These are phyloP conservation scores for Drosophila pseudotakahashii DNA, from an alignment of 2,888 invertebrate species.

Conservation along the genomic window DNA sequence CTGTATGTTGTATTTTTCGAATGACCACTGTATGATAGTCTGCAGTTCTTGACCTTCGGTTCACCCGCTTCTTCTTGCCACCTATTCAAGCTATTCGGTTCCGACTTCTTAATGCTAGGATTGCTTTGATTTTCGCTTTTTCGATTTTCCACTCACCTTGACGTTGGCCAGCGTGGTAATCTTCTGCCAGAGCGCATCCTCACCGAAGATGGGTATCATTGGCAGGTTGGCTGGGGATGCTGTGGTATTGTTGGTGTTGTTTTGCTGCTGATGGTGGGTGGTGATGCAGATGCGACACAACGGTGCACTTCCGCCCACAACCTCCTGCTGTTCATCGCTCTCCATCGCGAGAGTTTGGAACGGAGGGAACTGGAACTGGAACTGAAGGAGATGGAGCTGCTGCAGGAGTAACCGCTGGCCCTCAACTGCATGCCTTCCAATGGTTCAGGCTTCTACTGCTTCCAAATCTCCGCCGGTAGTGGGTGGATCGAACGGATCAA, in stretches of 20 bases:
- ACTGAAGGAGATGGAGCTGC: slow-evolving; percentile 27
- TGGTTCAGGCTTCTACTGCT: slow-evolving; percentile 16
- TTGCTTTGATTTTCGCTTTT: not conserved
- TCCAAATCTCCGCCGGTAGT: not conserved
- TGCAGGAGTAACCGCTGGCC: slow-evolving; percentile 67
- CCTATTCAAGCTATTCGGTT: not conserved
- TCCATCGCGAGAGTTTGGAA: slow-evolving; percentile 24
- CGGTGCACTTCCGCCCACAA: slow-evolving; percentile 38
- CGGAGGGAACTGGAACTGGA: slow-evolving; percentile 15
- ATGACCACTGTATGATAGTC: slow-evolving; percentile 22
- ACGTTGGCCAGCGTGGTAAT: slow-evolving; percentile 83
- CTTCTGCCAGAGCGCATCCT: slow-evolving; percentile 83
- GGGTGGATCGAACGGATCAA: slow-evolving; percentile 21
- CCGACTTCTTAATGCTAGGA: slow-evolving; percentile 1
- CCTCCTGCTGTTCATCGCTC: slow-evolving; percentile 25
- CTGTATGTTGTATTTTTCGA: not conserved
- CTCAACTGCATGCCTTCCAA: slow-evolving; percentile 64
- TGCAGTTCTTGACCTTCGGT: slow-evolving; percentile 27
- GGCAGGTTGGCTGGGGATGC: slow-evolving; percentile 55
- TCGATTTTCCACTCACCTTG: slow-evolving; percentile 69
- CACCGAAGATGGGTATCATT: slow-evolving; percentile 84
- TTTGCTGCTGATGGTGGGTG: slow-evolving; percentile 57
- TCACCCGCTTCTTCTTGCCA: not conserved
- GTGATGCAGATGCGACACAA: slow-evolving; percentile 84
- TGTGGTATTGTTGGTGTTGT: slow-evolving; percentile 1